A percentile compares a stretch with the other conserved stretches of the same genome.
Conservation (phyloP, 2,113 vertebrate genomes). For the Pterocles burchelli region DNA sequence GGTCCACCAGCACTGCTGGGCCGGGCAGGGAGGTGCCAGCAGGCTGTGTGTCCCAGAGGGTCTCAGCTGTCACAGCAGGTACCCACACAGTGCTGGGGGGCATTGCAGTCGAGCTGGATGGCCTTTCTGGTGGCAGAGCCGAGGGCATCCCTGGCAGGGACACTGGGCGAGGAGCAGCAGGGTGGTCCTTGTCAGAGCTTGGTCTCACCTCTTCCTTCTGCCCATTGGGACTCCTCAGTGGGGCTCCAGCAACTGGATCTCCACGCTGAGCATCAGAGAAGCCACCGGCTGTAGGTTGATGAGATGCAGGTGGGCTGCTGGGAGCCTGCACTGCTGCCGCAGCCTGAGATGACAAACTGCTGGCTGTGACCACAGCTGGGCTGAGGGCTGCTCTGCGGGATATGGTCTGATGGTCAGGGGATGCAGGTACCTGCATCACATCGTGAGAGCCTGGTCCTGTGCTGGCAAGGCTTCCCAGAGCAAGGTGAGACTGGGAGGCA, state of each 20-base stretch:
- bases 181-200: neutral
- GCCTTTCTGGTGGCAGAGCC: neutral
- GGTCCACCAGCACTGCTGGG: fast-evolving
- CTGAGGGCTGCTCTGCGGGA: neutral
- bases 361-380: neutral
- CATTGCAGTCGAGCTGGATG: fast-evolving
- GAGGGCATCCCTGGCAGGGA: neutral
- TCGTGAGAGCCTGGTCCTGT: fast-evolving
- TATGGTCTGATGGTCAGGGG: neutral
- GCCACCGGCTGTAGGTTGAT: fast-evolving
- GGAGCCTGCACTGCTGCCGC: fast-evolving
- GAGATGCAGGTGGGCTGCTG: fast-evolving
- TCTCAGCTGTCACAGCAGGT: neutral
- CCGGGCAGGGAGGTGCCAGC: too few species aligned
- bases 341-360: neutral
- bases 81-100: fast-evolving
- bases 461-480: fast-evolving
- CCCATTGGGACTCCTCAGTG: fast-evolving
- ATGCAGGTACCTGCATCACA: fast-evolving
- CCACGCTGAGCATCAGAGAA: neutral
- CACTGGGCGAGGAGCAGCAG: neutral
- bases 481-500: neutral
- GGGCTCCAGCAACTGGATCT: neutral
- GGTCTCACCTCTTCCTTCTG: neutral
- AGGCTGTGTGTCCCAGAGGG: neutral